phyloP scores from a whole-genome alignment of 2,888 invertebrate genomes.

The Sesia apiformis region DNA sequence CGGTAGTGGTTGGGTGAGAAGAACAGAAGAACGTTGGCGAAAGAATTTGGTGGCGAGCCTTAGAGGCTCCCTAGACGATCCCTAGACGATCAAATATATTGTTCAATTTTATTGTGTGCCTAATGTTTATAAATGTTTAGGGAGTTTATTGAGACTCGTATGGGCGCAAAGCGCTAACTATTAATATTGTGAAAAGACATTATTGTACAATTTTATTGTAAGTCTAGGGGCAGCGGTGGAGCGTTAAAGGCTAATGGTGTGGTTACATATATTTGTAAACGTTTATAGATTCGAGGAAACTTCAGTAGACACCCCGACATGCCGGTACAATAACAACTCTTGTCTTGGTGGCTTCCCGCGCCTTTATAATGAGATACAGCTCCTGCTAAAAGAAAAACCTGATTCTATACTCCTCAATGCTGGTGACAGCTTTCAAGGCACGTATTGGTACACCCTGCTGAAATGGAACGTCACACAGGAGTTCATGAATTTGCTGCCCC shows the following conservation, averaged over 20 bases:
- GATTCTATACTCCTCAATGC: conserved; percentile 83
- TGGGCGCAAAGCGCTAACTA: too few species aligned
- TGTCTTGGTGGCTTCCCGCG: conserved; percentile 83
- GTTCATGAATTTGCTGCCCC: conserved; percentile 83
- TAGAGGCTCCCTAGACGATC: too few species aligned
- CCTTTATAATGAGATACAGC: conserved; percentile 71
- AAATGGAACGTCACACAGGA: conserved; percentile 82
- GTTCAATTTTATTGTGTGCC: too few species aligned
- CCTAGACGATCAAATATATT: too few species aligned
- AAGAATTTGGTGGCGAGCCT: too few species aligned
- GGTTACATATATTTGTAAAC: not conserved
- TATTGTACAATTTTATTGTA: too few species aligned
- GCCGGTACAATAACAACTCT: conserved; percentile 61
- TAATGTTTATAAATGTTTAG: too few species aligned
- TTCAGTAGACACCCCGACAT: conserved; percentile 69
- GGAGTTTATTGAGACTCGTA: too few species aligned
- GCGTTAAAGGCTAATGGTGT: not conserved
- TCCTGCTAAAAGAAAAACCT: conserved; percentile 58
- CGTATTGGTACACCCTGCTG: conserved; percentile 86
- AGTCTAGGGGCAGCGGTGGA: not conserved
- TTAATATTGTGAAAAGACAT: too few species aligned
- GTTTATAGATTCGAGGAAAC: conserved; percentile 76
- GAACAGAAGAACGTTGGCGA: too few species aligned
- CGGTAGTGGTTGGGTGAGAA: too few species aligned
- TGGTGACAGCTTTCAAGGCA: conserved; percentile 90